These are phyloP conservation scores for Prolemur simus DNA, from an alignment of 2,113 vertebrate genomes.

Conservation along the genomic window DNA sequence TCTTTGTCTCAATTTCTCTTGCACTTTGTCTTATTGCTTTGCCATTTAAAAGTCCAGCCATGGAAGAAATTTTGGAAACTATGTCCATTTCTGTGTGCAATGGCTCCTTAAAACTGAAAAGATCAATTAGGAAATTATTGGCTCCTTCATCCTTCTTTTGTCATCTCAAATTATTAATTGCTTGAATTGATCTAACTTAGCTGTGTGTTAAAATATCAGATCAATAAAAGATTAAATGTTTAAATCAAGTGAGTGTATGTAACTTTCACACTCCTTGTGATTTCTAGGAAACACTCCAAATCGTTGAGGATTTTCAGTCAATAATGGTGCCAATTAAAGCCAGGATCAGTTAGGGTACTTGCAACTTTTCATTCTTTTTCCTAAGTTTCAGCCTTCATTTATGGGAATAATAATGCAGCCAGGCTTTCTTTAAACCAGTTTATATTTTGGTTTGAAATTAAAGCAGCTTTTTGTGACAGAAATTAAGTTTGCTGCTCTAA, in stretches of 20 bases:
- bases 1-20: background rate
- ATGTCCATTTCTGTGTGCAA: background rate
- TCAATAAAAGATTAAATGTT: conserved; percentile 3
- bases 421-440: background rate
- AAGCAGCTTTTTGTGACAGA: background rate
- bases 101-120: conserved; percentile 31
- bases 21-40: conserved; percentile 40
- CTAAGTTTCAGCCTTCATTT: background rate
- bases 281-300: background rate
- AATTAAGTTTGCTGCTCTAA: background rate
- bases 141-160: background rate
- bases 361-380: background rate
- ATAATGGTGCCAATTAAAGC: background rate
- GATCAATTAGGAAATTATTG: conserved; percentile 29
- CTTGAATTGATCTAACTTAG: background rate
- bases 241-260: background rate
- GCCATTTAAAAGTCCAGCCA: conserved; percentile 38
- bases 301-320: background rate
- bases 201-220: background rate
- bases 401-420: background rate
- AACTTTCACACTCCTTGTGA: background rate
- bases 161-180: conserved; percentile 23
- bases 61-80: conserved; percentile 24
- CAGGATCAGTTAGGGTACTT: background rate
- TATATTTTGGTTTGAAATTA: background rate